Percentiles rank a stretch among this genome's conserved stretches.
These are phyloP conservation scores for Acholoe squamosa DNA, from an alignment of 2,888 invertebrate species.

Conservation along the genomic window DNA sequence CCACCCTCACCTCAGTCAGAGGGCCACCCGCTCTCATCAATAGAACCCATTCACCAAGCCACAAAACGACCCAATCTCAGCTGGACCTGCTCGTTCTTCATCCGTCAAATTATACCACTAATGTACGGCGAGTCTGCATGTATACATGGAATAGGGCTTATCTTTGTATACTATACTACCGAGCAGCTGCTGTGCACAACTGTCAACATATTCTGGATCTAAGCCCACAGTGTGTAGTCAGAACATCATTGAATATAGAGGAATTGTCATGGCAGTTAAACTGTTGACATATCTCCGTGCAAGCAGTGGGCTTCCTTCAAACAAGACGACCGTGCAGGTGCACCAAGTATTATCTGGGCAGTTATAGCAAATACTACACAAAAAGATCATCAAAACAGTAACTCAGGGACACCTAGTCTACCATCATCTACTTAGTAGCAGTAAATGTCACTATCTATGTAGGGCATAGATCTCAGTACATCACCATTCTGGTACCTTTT, in stretches of 20 bases:
- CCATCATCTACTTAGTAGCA: no score
- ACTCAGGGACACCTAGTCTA: no score
- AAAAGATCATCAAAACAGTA: no score
- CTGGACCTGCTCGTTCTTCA: conserved; percentile 15
- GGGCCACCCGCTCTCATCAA: not conserved
- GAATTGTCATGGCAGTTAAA: no score
- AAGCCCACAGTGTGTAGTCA: no score
- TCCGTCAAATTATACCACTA: not conserved
- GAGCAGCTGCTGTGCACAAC: not conserved
- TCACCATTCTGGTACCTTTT: not conserved
- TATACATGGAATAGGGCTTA: not conserved
- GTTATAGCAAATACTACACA: no score
- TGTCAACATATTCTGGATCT: no score
- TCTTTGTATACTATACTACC: not conserved
- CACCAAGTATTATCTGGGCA: no score
- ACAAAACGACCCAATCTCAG: not conserved
- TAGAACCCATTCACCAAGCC: not conserved
- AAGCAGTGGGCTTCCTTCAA: no score
- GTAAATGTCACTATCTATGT: not conserved
- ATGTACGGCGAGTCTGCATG: not conserved
- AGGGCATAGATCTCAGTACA: not conserved
- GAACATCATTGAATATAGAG: no score
- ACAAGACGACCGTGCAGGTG: no score
- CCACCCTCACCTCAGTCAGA: not conserved
- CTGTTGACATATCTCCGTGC: no score